Conservation (phyloP, 2,797 vertebrate species). For the Megaceryle alcyon region DNA sequence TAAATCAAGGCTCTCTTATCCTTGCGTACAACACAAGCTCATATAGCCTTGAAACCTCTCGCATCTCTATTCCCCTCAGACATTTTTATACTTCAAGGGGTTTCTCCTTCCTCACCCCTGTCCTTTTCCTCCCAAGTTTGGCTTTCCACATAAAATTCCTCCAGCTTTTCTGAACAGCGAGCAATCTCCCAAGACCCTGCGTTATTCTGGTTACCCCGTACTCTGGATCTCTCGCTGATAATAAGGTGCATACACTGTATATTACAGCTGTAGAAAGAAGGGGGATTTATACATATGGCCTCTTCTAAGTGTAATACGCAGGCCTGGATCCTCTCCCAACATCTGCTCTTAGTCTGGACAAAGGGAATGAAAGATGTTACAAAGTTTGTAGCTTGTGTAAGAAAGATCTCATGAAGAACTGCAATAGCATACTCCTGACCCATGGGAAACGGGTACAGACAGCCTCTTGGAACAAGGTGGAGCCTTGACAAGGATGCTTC, state of each 20-base stretch:
- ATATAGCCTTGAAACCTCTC: neutral
- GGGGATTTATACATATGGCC: conserved; percentile 21
- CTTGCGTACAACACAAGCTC: conserved; percentile 22
- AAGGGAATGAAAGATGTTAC: neutral
- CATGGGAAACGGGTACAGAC: neutral
- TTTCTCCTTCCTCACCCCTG: neutral
- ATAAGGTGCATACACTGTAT: neutral
- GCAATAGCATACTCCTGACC: neutral
- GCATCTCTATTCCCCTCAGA: neutral
- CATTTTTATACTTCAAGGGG: neutral
- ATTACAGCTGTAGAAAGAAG: conserved; percentile 42
- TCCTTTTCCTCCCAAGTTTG: neutral
- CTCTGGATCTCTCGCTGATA: neutral
- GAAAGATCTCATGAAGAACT: conserved; percentile 18
- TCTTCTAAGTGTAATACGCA: conserved; percentile 8
- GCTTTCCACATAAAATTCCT: conserved; percentile 3
- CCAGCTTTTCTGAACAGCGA: neutral
- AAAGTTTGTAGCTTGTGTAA: conserved; percentile 18
- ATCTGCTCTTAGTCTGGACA: conserved; percentile 53
- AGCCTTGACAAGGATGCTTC: neutral
- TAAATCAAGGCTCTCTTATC: conserved; percentile 17
- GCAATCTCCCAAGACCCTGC: neutral
- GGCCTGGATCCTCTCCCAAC: conserved; percentile 61
- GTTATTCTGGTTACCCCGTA: neutral
- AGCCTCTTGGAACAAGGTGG: conserved; percentile 5